phyloP scores from a whole-genome alignment of 2,888 invertebrate genomes.

The Aphidius colemani region DNA sequence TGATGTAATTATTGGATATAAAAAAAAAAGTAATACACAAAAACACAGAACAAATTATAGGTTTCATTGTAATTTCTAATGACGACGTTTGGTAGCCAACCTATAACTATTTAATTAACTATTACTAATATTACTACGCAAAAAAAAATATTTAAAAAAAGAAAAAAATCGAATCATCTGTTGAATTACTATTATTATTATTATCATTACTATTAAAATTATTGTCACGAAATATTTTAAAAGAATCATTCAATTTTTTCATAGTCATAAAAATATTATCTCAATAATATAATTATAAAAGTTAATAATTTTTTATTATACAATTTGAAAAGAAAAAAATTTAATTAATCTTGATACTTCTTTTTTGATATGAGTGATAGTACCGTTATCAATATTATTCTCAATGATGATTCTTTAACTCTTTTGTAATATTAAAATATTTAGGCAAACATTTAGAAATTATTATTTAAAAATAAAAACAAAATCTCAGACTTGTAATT shows the following conservation, averaged over 20 bases:
- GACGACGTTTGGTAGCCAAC: conserved; percentile 52
- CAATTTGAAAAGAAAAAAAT: conserved; percentile 19
- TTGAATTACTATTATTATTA: too few species aligned
- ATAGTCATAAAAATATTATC: conserved; percentile 4
- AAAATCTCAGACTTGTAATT: too few species aligned
- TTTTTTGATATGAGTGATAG: conserved; percentile 34
- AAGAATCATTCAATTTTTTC: conserved; percentile 1
- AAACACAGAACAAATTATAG: conserved; percentile 17
- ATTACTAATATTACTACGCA: conserved; percentile 34
- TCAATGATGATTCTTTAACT: conserved; percentile 27
- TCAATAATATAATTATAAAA: conserved; percentile 9
- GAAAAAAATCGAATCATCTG: conserved; percentile 6
- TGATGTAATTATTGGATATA: conserved; percentile 46
- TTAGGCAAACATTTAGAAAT: too few species aligned
- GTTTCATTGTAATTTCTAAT: conserved; percentile 44
- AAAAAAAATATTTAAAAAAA: neutral
- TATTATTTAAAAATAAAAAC: conserved; percentile 8
- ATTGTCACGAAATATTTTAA: too few species aligned
- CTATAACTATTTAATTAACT: conserved; percentile 38
- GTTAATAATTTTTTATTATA: conserved; percentile 9
- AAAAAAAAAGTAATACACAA: conserved; percentile 9
- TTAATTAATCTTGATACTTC: conserved; percentile 33
- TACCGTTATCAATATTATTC: conserved; percentile 39
- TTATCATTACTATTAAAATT: too few species aligned
- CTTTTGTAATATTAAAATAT: too few species aligned